phyloP scores from a whole-genome alignment of 1,140 invertebrate genomes.

The Drosophila rufa region DNA sequence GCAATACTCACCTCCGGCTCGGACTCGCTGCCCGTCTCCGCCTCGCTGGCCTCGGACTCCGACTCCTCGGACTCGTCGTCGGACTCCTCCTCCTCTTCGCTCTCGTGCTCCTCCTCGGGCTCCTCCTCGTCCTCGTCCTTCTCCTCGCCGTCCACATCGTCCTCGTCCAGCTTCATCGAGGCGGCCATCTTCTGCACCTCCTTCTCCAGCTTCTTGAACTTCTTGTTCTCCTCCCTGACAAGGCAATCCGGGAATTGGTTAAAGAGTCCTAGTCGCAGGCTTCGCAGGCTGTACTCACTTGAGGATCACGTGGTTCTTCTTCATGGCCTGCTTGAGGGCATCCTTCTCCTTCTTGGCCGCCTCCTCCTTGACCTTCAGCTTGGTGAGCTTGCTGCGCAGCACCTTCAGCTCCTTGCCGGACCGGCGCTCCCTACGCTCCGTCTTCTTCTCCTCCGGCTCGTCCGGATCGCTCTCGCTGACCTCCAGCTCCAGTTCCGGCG shows the following conservation, averaged over 20 bases:
- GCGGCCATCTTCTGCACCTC: slow-evolving; percentile 96
- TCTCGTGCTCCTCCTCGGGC: slow-evolving; percentile 87
- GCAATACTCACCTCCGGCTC: slow-evolving; percentile 87
- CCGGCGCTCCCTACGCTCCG: slow-evolving; percentile 87
- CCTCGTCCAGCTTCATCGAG: slow-evolving; percentile 91
- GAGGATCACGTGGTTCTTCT: slow-evolving; percentile 91
- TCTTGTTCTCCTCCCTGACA: slow-evolving; percentile 89
- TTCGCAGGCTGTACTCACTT: slow-evolving; percentile 84
- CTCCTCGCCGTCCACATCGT: slow-evolving; percentile 90
- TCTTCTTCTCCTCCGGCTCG: slow-evolving; percentile 90
- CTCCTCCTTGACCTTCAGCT: slow-evolving; percentile 91
- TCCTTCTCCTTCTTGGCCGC: slow-evolving; percentile 92
- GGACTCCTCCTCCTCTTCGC: slow-evolving; percentile 88
- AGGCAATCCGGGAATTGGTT: background rate
- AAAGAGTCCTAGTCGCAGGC: background rate
- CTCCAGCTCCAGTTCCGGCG: slow-evolving; percentile 85
- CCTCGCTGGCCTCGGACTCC: slow-evolving; percentile 87
- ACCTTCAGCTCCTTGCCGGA: slow-evolving; percentile 90
- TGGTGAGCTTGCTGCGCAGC: slow-evolving; percentile 91
- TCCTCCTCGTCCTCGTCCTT: slow-evolving; percentile 87
- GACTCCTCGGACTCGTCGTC: slow-evolving; percentile 89
- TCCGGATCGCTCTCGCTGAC: slow-evolving; percentile 88
- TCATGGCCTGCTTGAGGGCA: slow-evolving; percentile 91
- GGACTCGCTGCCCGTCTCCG: slow-evolving; percentile 89
- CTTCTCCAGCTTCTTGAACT: slow-evolving; percentile 91